phyloP scores from a whole-genome alignment of 2,888 invertebrate genomes.

The Micoletzkya japonica region DNA sequence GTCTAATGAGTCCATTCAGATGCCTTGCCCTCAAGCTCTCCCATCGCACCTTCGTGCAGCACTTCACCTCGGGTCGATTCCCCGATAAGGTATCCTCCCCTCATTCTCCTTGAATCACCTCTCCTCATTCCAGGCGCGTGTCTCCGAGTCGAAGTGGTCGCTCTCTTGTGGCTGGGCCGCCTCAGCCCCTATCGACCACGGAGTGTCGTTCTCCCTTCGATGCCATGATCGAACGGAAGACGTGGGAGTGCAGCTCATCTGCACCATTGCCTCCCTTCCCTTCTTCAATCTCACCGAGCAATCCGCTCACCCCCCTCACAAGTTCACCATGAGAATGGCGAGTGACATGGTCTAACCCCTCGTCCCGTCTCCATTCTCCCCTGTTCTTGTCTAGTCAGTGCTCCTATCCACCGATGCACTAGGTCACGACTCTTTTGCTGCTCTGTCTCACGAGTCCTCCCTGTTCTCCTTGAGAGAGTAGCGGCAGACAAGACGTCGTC shows the following conservation, averaged over 20 bases:
- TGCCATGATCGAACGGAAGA: slow-evolving; percentile 68
- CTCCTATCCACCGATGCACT: background rate
- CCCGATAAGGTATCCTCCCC: slow-evolving; percentile 34
- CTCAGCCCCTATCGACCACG: slow-evolving; percentile 81
- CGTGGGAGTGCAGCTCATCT: slow-evolving; percentile 87
- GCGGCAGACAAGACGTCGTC: slow-evolving; percentile 9
- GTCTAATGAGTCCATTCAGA: slow-evolving; percentile 68
- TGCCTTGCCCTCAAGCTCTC: slow-evolving; percentile 91
- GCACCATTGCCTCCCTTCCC: slow-evolving; percentile 82
- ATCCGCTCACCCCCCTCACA: slow-evolving; percentile 40
- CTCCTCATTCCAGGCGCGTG: slow-evolving; percentile 31
- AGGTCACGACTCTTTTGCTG: background rate
- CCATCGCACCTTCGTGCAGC: slow-evolving; percentile 90
- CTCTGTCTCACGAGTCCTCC: slow-evolving; percentile 7
- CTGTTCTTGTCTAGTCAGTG: no score
- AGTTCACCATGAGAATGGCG: slow-evolving; percentile 46
- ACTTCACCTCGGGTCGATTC: slow-evolving; percentile 74
- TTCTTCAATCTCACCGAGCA: slow-evolving; percentile 93
- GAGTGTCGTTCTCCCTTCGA: slow-evolving; percentile 85
- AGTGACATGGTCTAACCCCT: slow-evolving; percentile 33
- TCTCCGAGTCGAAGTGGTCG: slow-evolving; percentile 83
- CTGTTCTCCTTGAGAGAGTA: background rate
- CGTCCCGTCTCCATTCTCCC: slow-evolving; percentile 23
- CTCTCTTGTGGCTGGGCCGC: slow-evolving; percentile 88
- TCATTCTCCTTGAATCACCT: background rate